Evolutionary conservation across 2,888 invertebrate species (phyloP).

Genomic region (Cotesia congregata): DNA sequence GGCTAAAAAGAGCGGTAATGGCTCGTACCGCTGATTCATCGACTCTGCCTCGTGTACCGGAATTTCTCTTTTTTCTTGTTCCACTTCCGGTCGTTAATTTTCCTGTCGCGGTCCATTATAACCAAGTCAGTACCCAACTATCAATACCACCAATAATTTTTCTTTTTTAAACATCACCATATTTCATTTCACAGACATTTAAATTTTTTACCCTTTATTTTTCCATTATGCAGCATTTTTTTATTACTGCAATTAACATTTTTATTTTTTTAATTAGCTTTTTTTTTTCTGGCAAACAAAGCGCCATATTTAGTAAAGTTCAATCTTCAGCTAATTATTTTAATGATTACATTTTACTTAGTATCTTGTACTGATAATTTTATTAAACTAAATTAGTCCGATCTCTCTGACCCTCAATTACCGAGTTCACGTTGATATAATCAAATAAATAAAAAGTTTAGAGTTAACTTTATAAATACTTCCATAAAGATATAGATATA

Average conservation of each 20-base stretch:
- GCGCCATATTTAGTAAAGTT: neutral
- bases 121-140: slow-evolving; percentile 24
- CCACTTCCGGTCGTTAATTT: slow-evolving; percentile 41
- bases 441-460: neutral
- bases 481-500: neutral
- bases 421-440: slow-evolving; percentile 8
- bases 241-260: neutral
- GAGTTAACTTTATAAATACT: too few species aligned
- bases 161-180: neutral
- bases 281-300: neutral
- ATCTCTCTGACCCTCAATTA: neutral
- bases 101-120: slow-evolving; percentile 37
- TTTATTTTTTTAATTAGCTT: neutral
- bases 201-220: neutral
- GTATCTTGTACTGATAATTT: neutral
- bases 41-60: slow-evolving; percentile 27
- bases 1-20: slow-evolving; percentile 27
- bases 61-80: slow-evolving; percentile 37
- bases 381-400: neutral
- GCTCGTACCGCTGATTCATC: slow-evolving; percentile 41
- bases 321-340: neutral
- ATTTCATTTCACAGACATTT: neutral
- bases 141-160: slow-evolving; percentile 16
- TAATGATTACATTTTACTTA: neutral
- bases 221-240: neutral